phyloP scores from a whole-genome alignment of 2,113 vertebrate genomes.

The Plotosus lineatus region DNA sequence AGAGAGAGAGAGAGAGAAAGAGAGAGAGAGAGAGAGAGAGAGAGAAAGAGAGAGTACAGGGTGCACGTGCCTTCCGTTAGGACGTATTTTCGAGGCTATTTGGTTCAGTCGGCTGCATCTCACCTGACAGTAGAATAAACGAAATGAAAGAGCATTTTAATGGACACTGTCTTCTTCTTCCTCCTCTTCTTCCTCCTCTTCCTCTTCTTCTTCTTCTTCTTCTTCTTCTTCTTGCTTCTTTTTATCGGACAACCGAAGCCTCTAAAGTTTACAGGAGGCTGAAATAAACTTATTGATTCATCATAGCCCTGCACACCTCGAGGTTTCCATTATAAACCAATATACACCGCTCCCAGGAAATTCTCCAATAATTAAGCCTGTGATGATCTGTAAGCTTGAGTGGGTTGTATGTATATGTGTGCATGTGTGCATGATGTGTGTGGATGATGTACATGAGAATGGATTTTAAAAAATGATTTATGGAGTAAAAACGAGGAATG shows the following conservation, averaged over 20 bases:
- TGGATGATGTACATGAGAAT: background rate
- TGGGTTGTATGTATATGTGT: no score
- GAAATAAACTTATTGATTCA: conserved; percentile 55
- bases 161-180: conserved; percentile 11
- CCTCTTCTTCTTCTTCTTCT: no score
- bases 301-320: conserved; percentile 62
- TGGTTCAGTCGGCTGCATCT: conserved; percentile 4
- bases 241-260: conserved; percentile 57
- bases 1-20: no score
- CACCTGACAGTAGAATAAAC: conserved; percentile 21
- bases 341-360: no score
- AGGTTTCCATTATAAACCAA: conserved; percentile 60
- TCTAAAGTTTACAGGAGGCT: conserved; percentile 71
- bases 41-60: no score
- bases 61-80: conserved; percentile 27
- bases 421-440: background rate
- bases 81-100: conserved; percentile 12
- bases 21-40: no score
- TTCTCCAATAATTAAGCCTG: no score
- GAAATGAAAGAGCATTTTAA: conserved; percentile 25
- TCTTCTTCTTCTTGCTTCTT: conserved; percentile 57
- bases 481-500: background rate
- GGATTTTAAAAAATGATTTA: background rate
- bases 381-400: no score
- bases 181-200: no score